phyloP scores from a whole-genome alignment of 2,888 invertebrate species.

The Beris morrisii region DNA sequence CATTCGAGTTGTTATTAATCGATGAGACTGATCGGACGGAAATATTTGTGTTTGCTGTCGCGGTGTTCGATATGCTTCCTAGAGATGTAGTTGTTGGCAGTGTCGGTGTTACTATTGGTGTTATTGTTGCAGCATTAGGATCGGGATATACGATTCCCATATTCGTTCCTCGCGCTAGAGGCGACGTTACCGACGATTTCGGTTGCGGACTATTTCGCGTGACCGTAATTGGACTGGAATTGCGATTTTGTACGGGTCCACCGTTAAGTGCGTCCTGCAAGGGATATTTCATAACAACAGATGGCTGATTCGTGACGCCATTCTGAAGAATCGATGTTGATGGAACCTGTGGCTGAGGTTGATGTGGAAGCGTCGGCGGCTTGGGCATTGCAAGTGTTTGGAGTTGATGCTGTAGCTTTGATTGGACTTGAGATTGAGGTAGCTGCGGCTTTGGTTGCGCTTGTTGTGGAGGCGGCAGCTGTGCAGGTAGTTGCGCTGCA shows the following conservation, averaged over 20 bases:
- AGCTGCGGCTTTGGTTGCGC: background rate
- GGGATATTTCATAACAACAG: conserved; percentile 16
- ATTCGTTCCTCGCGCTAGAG: conserved; percentile 10
- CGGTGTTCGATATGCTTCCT: too few species aligned
- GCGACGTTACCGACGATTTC: background rate
- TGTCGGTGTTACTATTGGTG: conserved; percentile 2
- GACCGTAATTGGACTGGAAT: conserved; percentile 6
- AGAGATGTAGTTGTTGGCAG: background rate
- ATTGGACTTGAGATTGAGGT: background rate
- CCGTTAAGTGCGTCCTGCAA: background rate
- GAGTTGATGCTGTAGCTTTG: conserved; percentile 10
- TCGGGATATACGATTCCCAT: conserved; percentile 35
- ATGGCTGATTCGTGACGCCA: conserved; percentile 3
- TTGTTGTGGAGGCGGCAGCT: conserved; percentile 11
- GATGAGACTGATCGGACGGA: conserved; percentile 32
- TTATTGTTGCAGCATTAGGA: conserved; percentile 20
- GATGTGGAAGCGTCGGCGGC: background rate
- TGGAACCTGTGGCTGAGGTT: too few species aligned
- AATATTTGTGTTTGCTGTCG: conserved; percentile 10
- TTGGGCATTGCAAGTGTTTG: conserved; percentile 7
- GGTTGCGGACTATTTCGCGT: conserved; percentile 3
- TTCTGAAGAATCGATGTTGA: too few species aligned
- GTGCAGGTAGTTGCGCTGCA: background rate
- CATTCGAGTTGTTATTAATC: conserved; percentile 25
- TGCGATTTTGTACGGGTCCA: background rate